Percentiles rank a stretch among this genome's conserved stretches.
These are phyloP conservation scores for Volucella inflata DNA, from an alignment of 2,888 invertebrate species.

Conservation along the genomic window DNA sequence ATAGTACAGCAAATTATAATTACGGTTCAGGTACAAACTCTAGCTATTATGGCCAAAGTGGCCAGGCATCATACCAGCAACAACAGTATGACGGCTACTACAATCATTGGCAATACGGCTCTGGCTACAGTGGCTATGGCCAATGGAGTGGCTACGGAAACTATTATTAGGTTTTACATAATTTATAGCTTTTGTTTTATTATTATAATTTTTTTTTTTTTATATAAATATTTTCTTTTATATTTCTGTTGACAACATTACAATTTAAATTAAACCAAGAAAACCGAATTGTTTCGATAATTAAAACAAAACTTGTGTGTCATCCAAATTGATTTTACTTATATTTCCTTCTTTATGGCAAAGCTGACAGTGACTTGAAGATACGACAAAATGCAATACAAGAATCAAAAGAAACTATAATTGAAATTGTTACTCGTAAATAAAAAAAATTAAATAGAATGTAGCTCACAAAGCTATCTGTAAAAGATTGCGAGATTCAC, in stretches of 20 bases:
- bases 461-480: constrained; percentile 11
- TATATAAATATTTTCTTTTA: constrained; percentile 39
- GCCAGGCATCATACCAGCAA: constrained; percentile 78
- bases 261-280: constrained; percentile 57
- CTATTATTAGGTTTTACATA: constrained; percentile 79
- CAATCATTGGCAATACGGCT: constrained; percentile 86
- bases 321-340: not conserved
- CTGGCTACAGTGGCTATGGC: constrained; percentile 85
- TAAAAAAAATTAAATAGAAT: constrained; percentile 1
- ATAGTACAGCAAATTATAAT: constrained; percentile 79
- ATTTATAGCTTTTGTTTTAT: constrained; percentile 26
- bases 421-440: not conserved
- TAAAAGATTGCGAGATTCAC: constrained; percentile 18
- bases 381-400: constrained; percentile 14
- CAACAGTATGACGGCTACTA: constrained; percentile 86
- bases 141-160: constrained; percentile 86
- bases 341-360: constrained; percentile 14
- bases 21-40: constrained; percentile 80
- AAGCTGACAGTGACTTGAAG: constrained; percentile 8
- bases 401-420: constrained; percentile 16
- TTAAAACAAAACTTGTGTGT: constrained; percentile 5
- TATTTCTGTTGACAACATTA: constrained; percentile 62
- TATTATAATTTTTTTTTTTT: constrained; percentile 11
- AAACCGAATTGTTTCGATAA: constrained; percentile 49
- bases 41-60: constrained; percentile 80